Evolutionary conservation across 2,113 vertebrate species (phyloP).

Genomic region (Aspiorhynchus laticeps): DNA sequence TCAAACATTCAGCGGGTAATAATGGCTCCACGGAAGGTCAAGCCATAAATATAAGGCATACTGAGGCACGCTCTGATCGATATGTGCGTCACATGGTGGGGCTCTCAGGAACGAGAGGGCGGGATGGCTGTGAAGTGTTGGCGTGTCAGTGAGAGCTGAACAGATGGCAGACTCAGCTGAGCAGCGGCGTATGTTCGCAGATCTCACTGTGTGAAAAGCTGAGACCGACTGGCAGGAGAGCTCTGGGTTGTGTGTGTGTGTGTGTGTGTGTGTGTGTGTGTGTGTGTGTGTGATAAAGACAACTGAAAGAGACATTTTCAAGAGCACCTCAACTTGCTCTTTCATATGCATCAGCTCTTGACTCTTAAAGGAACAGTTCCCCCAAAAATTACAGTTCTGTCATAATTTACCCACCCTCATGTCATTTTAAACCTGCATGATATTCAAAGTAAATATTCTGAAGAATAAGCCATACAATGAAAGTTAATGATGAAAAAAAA

Average conservation of each 20-base stretch:
- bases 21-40: constrained; percentile 22
- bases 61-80: constrained; percentile 10
- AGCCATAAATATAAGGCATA: constrained; percentile 13
- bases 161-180: constrained; percentile 48
- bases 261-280: constrained; percentile 31
- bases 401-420: background rate
- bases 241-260: background rate
- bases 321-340: constrained; percentile 14
- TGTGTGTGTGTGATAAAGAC: constrained; percentile 20
- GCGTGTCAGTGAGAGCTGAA: constrained; percentile 3
- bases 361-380: background rate
- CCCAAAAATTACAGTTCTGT: background rate
- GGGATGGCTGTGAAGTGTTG: background rate
- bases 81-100: constrained; percentile 7
- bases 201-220: constrained; percentile 29
- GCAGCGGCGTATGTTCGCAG: constrained; percentile 31
- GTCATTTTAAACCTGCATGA: background rate
- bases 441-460: background rate
- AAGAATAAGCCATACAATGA: background rate
- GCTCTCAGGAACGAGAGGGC: background rate
- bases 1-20: background rate
- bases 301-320: constrained; percentile 28
- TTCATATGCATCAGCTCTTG: background rate
- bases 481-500: background rate
- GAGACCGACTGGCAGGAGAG: constrained; percentile 39